Evolutionary conservation across 2,113 vertebrate species (phyloP), one percentile per base, ranked within the genome.

Genomic region (Terrapene triunguis): DNA sequence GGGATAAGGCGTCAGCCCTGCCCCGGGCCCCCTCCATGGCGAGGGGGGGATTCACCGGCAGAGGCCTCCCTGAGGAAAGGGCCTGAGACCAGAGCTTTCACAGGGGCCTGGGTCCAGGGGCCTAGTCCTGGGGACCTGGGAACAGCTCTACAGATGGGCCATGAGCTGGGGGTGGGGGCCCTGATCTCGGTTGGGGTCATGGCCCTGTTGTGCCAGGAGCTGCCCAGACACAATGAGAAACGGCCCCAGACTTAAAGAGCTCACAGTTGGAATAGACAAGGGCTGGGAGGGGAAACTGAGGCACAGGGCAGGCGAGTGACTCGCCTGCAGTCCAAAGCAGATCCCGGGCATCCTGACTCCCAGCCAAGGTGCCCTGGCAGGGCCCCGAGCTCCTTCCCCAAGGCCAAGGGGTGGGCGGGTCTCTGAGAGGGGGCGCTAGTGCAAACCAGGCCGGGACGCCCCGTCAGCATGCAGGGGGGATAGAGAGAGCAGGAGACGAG

Each of bases 401-500:
- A 29, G 11, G 5, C 5, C 57, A 29, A 59, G 11, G 25, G 11
- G 59, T 5, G 2, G 29, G 32, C 2, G 6, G 29, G 29, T 62
- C 59, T 62, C 11, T 62, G 59, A 62, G 27, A 29, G 13, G 5
- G n/a, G n/a, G 48, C 22, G 7, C 14, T 84, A 25, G 53, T 38
- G n/a, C 53, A 81, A 27, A 54, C 51, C 51, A 87, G 57, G 62
- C 32, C 50, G 79, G 79, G 14, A 38, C 21, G 42, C 53, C 79
- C 47, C n/a, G 42, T 57, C 54, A 78, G 44, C 17, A 16, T 21
- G 47, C 72, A 48, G 85, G 50, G 47, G 35, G 83, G 22, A 79
- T 25, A n/a, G 83, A 59, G 53, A 57, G 90, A 55, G 7, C 96
- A 88, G 85, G 82, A 96, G 94, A 57, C 48, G 96, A 94, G 97